Conservation (phyloP, 1,140 invertebrate species). For the Sycophaga agraensis region DNA sequence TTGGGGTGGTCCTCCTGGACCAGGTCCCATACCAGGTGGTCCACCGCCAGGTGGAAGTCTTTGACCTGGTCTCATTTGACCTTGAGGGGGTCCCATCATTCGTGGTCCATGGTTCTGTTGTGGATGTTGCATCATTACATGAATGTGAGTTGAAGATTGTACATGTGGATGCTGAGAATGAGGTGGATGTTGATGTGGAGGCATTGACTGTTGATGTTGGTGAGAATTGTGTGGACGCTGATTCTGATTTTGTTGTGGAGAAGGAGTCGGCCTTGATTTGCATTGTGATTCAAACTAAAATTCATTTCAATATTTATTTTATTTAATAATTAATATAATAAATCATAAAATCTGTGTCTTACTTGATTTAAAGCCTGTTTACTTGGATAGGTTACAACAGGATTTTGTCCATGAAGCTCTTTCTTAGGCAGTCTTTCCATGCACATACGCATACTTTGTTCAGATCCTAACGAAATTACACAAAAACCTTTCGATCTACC, state of each 20-base stretch:
- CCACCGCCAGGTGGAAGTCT: constrained; percentile 56
- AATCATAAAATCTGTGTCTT: constrained; percentile 16
- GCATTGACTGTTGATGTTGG: constrained; percentile 55
- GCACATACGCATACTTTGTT: constrained; percentile 84
- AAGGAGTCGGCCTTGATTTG: constrained; percentile 79
- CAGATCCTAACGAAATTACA: constrained; percentile 88
- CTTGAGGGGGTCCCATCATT: constrained; percentile 69
- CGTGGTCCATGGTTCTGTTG: constrained; percentile 65
- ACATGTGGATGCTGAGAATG: constrained; percentile 56
- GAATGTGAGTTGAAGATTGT: constrained; percentile 63
- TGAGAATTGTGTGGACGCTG: constrained; percentile 58
- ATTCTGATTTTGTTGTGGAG: constrained; percentile 62
- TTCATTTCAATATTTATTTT: constrained; percentile 20
- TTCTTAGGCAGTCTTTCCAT: constrained; percentile 93
- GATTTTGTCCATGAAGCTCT: constrained; percentile 92
- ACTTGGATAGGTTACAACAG: constrained; percentile 91
- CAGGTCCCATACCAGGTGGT: constrained; percentile 67
- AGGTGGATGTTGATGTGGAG: constrained; percentile 58
- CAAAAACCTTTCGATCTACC: constrained; percentile 99
- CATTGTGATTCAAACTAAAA: constrained; percentile 85
- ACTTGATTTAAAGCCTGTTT: constrained; percentile 79
- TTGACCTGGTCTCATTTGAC: constrained; percentile 59
- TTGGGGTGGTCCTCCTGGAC: constrained; percentile 57
- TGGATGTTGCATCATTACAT: constrained; percentile 64
- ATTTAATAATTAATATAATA: background rate